Base-by-base conservation (phyloP, 2,797 vertebrate genomes). In the Myripristis murdjan region DNA sequence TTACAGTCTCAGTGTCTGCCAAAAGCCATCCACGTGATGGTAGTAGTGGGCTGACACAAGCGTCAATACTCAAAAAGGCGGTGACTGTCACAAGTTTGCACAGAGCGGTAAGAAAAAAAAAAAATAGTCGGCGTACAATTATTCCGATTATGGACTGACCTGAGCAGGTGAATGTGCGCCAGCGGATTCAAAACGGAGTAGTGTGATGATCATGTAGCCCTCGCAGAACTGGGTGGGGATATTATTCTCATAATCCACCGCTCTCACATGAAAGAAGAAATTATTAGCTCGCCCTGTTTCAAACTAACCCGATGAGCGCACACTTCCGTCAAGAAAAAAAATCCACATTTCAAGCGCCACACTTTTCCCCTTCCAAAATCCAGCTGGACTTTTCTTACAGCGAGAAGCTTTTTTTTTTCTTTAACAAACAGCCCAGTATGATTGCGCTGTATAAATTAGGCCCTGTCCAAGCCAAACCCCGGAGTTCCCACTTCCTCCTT, bases 401-500 rank as follows among this genome's bases (percentile, higher is more conserved):
- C 60, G 22, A 70, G 20, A 10, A 5, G 14, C 9, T 51, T 48
- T 61, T 35, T 31, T 9, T n/a, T n/a, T n/a, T n/a, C n/a, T n/a
- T n/a, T n/a, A n/a, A 41, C 24, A 70, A 64, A 60, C n/a, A 73
- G 52, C 66, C 67, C 58, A 6, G 41, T 51, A 59, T 56, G 16
- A 55, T 33, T 20, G 64, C 39, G 68, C 73, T 69, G 20, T 49
- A 70, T 55, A 72, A 81, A 88, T 76, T 82, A 90, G 94, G 94
- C 93, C 94, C 89, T 70, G 78, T 86, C 77, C 66, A 72, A 91
- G 73, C 90, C n/a, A n/a, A n/a, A n/a, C n/a, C n/a, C 89, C 87
- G 81, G 87, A 90, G 79, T 85, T 91, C 81, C 77, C 85, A 94
- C 94, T 95, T 95, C 93, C 93, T 94, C 85, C 90, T 94, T 75